Conservation (phyloP, 2,888 invertebrate genomes). For the Polydrusus pterygomalis region DNA sequence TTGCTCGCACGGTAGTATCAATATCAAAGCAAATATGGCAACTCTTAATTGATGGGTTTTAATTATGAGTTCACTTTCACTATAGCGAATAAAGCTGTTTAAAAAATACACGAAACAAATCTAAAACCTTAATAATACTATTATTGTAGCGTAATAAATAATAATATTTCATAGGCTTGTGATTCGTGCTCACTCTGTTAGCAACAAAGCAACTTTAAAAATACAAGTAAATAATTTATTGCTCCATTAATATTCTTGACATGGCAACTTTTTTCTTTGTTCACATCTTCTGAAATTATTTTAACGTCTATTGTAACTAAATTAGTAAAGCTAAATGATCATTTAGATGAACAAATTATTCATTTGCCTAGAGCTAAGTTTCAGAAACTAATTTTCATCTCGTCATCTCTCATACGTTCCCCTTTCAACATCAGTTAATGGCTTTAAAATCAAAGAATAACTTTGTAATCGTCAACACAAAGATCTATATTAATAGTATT, state of each 20-base stretch:
- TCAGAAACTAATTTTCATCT: conserved; percentile 28
- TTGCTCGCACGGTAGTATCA: too few species aligned
- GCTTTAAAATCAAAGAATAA: conserved; percentile 42
- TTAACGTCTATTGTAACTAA: conserved; percentile 17
- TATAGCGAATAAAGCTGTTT: too few species aligned
- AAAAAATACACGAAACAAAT: too few species aligned
- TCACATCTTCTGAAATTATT: conserved; percentile 17
- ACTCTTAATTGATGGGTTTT: too few species aligned
- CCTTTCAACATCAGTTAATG: conserved; percentile 31
- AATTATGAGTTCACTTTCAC: too few species aligned
- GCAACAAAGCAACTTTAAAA: conserved; percentile 1
- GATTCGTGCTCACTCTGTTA: background rate
- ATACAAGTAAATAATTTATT: conserved; percentile 18
- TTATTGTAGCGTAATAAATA: background rate
- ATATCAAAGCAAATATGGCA: too few species aligned
- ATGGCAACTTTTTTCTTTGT: conserved; percentile 3
- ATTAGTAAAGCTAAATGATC: conserved; percentile 30
- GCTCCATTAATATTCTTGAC: conserved; percentile 8
- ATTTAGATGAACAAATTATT: conserved; percentile 33
- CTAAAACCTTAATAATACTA: background rate
- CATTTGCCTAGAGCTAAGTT: conserved; percentile 30
- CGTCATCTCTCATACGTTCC: conserved; percentile 5
- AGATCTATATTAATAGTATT: conserved; percentile 44
- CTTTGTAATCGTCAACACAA: conserved; percentile 17
- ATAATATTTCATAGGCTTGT: background rate